Percentiles rank a stretch among this genome's conserved stretches.
These are phyloP conservation scores for Lepus americanus DNA, from an alignment of 2,113 vertebrate genomes.

Conservation along the genomic window DNA sequence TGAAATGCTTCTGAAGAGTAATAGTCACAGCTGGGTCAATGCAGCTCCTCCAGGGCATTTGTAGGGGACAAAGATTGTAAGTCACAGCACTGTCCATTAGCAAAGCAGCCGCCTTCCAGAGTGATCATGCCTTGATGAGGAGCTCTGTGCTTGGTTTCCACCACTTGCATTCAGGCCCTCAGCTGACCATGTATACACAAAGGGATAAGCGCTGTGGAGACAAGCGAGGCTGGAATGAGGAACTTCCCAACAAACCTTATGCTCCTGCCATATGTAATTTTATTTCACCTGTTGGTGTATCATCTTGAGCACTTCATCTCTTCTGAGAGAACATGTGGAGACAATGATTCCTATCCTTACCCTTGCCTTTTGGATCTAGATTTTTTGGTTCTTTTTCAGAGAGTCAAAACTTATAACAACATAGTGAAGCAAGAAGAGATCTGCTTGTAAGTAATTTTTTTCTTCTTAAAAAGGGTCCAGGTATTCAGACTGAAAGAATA, in stretches of 20 bases:
- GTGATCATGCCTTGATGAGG: too few relatives aligned
- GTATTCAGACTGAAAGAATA: constrained; percentile 1
- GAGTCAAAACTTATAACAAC: constrained; percentile 17
- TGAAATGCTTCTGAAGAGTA: not conserved
- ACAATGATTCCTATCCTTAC: not conserved
- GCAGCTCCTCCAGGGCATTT: not conserved
- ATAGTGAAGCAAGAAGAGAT: not conserved
- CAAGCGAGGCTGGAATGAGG: not conserved
- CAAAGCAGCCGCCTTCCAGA: not conserved
- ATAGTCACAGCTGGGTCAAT: not conserved
- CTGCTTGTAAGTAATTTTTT: not conserved
- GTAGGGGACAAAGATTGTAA: not conserved
- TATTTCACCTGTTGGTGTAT: not conserved
- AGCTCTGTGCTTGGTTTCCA: not conserved
- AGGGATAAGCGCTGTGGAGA: constrained; percentile 56
- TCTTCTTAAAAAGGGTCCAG: not conserved
- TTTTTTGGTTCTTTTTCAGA: constrained; percentile 18
- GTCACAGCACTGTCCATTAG: not conserved
- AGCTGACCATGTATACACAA: not conserved
- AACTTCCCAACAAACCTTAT: not conserved
- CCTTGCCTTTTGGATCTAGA: not conserved
- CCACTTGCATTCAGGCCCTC: constrained; percentile 11
- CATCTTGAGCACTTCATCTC: not conserved
- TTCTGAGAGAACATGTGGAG: constrained; percentile 22
- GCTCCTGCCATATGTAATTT: not conserved